Percentiles rank a stretch among this genome's conserved stretches.
Conservation (phyloP, 2,113 vertebrate species). For the Gobius niger region DNA sequence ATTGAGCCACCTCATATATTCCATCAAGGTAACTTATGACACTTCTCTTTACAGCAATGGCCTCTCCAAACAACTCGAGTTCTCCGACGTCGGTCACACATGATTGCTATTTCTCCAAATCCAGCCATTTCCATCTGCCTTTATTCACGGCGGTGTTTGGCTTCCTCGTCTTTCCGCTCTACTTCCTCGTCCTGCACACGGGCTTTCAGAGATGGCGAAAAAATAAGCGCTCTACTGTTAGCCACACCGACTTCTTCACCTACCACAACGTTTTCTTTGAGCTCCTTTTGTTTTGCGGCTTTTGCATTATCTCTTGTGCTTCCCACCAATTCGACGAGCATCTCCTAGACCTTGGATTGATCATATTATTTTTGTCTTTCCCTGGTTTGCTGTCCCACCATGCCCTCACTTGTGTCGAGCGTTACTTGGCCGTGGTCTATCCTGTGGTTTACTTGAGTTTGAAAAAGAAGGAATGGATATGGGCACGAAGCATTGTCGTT, state of each 20-base stretch:
- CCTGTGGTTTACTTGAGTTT: slow-evolving; percentile 24
- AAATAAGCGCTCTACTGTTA: no score
- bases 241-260: no score
- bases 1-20: no score
- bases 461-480: not conserved
- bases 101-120: not conserved
- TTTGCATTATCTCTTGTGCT: fast-evolving
- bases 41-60: not conserved
- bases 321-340: not conserved
- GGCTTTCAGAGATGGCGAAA: slow-evolving; percentile 5
- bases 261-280: slow-evolving; percentile 18
- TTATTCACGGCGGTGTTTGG: not conserved
- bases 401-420: slow-evolving; percentile 26
- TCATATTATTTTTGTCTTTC: fast-evolving
- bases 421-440: slow-evolving; percentile 37
- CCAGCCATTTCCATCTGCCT: fast-evolving
- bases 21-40: no score
- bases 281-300: not conserved
- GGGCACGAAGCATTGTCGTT: not conserved
- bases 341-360: fast-evolving
- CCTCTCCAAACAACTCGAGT: not conserved
- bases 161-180: slow-evolving; percentile 15
- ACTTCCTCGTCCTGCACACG: no score
- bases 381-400: not conserved
- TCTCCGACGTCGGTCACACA: no score